Base-by-base conservation (phyloP, 1,140 invertebrate genomes). In the Drosophila truncata region DNA sequence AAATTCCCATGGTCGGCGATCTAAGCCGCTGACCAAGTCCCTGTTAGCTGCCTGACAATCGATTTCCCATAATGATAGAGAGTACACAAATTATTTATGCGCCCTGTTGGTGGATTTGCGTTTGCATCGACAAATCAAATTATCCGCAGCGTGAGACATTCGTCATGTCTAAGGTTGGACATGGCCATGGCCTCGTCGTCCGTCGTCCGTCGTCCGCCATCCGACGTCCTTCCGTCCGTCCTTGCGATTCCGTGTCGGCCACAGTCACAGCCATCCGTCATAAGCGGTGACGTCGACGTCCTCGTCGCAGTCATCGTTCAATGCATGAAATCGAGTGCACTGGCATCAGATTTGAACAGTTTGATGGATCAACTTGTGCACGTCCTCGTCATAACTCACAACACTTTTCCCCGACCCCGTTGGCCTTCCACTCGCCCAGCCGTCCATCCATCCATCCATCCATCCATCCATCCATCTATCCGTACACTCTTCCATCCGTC, bases 301-400 rank as follows among this genome's bases (percentile, higher is more conserved):
- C 75, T 87, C 80, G 73, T 65, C 67, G 46, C 55, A 77, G 72
- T 77, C 60, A 63, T 72, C 62, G 73, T 64, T 87, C 83, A 79
- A 79, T 79, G 77, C 65, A 79, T 78, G 75, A 78, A 79, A 78
- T 72, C 55, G 77, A 88, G 80, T 87, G 77, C 66, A 73, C 64
- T 80, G 71, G 76, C 84, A 83, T 50, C 77, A 85, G 84, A 90
- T 90, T 88, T 88, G 80, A 90, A 88, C 85, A 90, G 78, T 88
- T 88, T 88, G 85, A 88, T 88, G 84, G 84, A 88, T 88, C 84
- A 88, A 88, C 84, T 87, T 88, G 84, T 65, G 72, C 84, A 88
- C 84, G 85, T 88, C 80, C 80, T 75, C 73, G 78, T 88, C 84
- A 88, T 88, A 88, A 88, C 81, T 88, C 84, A 88, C 84, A 88